Conservation (phyloP, 64 coral and sea anemone genomes). For the Acropora yongei region DNA sequence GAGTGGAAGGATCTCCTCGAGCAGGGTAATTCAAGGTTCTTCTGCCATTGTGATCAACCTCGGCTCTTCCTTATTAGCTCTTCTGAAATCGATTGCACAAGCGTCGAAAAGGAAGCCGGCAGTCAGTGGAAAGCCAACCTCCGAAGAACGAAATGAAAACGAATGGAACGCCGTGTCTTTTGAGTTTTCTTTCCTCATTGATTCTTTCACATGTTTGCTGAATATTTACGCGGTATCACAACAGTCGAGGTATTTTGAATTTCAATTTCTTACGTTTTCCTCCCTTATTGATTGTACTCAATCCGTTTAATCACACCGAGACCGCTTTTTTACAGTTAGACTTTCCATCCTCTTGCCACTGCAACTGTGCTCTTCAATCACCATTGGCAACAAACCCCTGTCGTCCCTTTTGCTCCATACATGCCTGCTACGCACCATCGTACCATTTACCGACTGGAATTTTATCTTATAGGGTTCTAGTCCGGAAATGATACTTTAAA, state of each 20-base stretch:
- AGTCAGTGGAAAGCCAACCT: neutral
- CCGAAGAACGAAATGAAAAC: neutral
- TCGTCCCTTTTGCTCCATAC: no score
- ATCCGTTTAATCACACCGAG: no score
- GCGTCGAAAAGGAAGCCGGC: neutral
- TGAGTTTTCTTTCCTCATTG: slow-evolving; percentile 10
- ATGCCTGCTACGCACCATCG: no score
- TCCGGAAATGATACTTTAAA: no score
- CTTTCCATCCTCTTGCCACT: no score
- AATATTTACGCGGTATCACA: slow-evolving; percentile 45
- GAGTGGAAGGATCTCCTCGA: slow-evolving; percentile 10
- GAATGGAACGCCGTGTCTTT: neutral
- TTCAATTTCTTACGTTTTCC: no score
- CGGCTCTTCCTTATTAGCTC: slow-evolving; percentile 8
- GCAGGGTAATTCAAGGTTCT: slow-evolving; percentile 12
- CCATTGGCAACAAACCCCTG: no score
- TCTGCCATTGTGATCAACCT: slow-evolving; percentile 20
- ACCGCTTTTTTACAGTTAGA: no score
- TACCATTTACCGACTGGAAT: no score
- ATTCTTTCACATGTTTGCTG: slow-evolving; percentile 30
- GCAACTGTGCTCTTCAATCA: no score
- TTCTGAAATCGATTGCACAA: neutral
- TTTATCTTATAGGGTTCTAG: no score
- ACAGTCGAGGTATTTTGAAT: slow-evolving; percentile 38
- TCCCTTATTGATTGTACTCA: no score